These are phyloP conservation scores for Varecia variegata DNA, from an alignment of 2,797 vertebrate species.

Conservation along the genomic window DNA sequence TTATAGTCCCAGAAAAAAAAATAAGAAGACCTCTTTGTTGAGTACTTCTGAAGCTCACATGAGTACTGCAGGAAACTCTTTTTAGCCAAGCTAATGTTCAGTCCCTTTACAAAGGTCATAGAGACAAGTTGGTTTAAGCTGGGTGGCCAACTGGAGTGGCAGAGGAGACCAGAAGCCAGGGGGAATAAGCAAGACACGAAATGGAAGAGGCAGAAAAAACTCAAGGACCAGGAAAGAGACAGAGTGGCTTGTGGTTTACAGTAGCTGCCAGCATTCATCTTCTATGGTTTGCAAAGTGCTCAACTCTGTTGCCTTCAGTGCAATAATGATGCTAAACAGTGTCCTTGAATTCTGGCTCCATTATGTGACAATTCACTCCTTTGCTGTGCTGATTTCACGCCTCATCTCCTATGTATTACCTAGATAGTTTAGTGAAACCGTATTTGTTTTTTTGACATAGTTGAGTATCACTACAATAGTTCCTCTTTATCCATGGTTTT, in stretches of 20 bases:
- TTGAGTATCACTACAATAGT: not conserved
- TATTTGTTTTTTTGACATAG: not conserved
- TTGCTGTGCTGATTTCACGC: not conserved
- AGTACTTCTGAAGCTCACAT: not conserved
- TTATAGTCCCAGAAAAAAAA: not conserved
- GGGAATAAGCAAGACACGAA: not conserved
- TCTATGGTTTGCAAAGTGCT: not conserved
- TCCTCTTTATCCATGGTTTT: not conserved
- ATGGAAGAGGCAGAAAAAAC: not conserved
- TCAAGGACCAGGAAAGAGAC: not conserved
- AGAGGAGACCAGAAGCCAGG: not conserved
- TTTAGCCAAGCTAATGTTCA: not conserved
- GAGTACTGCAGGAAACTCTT: not conserved
- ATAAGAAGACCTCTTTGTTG: not conserved
- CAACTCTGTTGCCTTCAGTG: not conserved
- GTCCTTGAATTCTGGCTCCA: not conserved
- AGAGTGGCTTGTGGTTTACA: not conserved
- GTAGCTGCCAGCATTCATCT: not conserved
- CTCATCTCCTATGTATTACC: not conserved
- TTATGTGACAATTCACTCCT: not conserved
- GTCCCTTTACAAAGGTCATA: not conserved
- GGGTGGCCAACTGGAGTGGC: not conserved
- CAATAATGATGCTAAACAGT: not conserved
- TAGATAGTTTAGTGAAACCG: not conserved
- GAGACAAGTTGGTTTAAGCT: not conserved